Percentiles rank a stretch among this genome's conserved stretches.
phyloP scores from a whole-genome alignment of 1,140 invertebrate genomes.

The Pararge aegeria region DNA sequence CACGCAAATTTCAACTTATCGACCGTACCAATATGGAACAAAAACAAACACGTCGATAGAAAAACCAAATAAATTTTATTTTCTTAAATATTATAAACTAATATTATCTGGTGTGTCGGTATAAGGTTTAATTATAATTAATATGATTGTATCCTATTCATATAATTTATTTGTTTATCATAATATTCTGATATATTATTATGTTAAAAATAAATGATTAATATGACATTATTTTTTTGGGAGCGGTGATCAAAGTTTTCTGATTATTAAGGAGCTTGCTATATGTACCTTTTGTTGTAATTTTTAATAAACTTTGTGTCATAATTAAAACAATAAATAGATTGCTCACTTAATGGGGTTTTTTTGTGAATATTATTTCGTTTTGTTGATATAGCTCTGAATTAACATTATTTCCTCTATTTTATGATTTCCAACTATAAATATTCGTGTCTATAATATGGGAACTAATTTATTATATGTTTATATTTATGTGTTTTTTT shows the following conservation, averaged over 20 bases:
- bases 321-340: too few species aligned
- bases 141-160: neutral
- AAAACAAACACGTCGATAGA: too few species aligned
- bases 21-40: too few species aligned
- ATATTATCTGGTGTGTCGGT: constrained; percentile 5
- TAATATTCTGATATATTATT: neutral
- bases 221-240: neutral
- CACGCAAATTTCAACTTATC: too few species aligned
- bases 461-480: constrained; percentile 39
- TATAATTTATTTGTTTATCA: neutral
- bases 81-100: neutral
- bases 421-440: constrained; percentile 25
- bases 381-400: neutral
- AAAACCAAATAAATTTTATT: too few species aligned
- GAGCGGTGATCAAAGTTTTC: neutral
- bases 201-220: neutral
- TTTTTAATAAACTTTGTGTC: too few species aligned
- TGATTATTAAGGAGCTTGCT: too few species aligned
- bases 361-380: neutral
- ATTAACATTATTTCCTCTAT: constrained; percentile 18
- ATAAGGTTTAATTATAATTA: neutral
- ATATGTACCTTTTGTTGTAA: too few species aligned
- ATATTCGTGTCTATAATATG: constrained; percentile 39
- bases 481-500: constrained; percentile 53
- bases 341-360: neutral